Evolutionary conservation across 2,113 vertebrate genomes (phyloP).

Genomic region (Chlamydotis undulata): DNA sequence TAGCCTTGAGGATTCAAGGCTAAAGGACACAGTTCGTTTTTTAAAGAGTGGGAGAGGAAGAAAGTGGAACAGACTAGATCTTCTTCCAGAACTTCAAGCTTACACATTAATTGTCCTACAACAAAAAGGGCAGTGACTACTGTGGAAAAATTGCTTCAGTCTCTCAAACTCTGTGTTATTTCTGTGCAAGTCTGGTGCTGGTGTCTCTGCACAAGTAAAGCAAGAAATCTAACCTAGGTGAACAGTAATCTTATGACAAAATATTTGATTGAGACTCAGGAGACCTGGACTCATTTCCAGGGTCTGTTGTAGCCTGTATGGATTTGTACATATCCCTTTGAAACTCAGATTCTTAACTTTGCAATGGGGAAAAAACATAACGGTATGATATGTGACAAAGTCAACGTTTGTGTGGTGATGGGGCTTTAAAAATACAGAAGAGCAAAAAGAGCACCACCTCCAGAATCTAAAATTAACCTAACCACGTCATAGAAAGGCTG

Average conservation of each 20-base stretch:
- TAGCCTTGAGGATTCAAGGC: neutral
- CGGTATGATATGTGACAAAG: neutral
- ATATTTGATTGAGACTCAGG: neutral
- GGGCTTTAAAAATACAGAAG: constrained; percentile 25
- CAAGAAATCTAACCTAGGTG: neutral
- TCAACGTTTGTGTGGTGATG: neutral
- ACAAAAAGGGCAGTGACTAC: neutral
- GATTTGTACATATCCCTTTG: neutral
- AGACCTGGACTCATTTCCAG: neutral
- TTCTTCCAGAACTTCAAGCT: neutral
- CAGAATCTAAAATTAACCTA: constrained; percentile 53
- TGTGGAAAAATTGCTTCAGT: neutral
- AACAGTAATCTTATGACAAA: neutral
- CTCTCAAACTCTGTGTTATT: neutral
- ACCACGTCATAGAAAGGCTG: constrained; percentile 1
- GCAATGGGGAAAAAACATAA: neutral
- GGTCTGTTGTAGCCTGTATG: neutral
- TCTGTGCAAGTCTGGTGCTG: neutral
- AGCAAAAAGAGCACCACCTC: constrained; percentile 39
- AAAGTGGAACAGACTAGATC: neutral
- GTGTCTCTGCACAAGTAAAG: neutral
- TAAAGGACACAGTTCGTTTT: neutral
- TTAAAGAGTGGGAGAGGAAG: neutral
- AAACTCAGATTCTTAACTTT: neutral
- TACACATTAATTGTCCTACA: neutral